Evolutionary conservation across 2,888 invertebrate genomes (phyloP).

Genomic region (Drosophila mimica): DNA sequence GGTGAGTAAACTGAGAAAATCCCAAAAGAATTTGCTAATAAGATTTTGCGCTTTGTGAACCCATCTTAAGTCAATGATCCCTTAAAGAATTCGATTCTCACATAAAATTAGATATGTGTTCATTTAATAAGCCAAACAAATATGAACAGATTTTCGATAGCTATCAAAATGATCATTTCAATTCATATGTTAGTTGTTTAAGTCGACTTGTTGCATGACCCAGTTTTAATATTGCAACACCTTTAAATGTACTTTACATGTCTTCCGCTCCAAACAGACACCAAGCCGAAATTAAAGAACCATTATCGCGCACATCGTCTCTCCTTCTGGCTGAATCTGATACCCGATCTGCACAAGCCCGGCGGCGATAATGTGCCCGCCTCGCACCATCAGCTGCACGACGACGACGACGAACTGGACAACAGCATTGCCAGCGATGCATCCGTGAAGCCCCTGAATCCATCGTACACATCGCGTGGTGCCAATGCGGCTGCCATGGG

Average conservation of each 20-base stretch:
- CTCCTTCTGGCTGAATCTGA: slow-evolving; percentile 97
- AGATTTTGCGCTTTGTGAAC: background rate
- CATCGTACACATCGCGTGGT: slow-evolving; percentile 81
- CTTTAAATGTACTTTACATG: background rate
- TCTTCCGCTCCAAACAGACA: slow-evolving; percentile 87
- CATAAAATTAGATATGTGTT: background rate
- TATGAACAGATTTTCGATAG: background rate
- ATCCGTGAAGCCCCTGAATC: slow-evolving; percentile 86
- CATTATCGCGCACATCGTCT: slow-evolving; percentile 97
- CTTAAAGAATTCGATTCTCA: background rate
- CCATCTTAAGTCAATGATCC: background rate
- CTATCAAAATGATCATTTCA: background rate
- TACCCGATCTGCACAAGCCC: slow-evolving; percentile 95
- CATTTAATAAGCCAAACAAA: background rate
- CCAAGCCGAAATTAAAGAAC: slow-evolving; percentile 95
- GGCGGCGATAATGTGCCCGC: slow-evolving; percentile 94
- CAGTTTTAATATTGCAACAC: background rate
- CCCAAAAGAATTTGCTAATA: background rate
- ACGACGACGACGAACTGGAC: slow-evolving; percentile 87
- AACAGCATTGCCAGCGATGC: slow-evolving; percentile 87
- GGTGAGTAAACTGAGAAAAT: slow-evolving; percentile 86
- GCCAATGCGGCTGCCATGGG: slow-evolving; percentile 81
- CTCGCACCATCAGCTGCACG: slow-evolving; percentile 93
- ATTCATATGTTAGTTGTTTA: background rate
- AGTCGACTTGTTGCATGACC: background rate